Conservation (phyloP, 2,888 invertebrate genomes). For the Oscheius sp. region DNA sequence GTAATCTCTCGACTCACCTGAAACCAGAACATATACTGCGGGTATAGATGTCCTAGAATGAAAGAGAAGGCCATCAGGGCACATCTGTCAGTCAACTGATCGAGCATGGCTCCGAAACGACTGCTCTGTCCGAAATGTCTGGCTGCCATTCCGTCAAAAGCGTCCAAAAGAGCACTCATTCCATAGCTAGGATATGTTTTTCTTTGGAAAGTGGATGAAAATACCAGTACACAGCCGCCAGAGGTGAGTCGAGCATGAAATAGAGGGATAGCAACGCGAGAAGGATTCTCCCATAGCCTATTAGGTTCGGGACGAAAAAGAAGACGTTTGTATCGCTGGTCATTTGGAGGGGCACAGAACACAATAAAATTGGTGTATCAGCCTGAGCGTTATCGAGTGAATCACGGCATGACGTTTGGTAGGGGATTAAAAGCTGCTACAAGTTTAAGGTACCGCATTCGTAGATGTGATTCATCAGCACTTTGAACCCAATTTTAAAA, state of each 20-base stretch:
- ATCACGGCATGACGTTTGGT: too few species aligned
- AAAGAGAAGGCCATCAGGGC: conserved; percentile 93
- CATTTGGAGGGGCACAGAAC: too few species aligned
- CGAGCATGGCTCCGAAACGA: conserved; percentile 72
- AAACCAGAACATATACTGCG: conserved; percentile 84
- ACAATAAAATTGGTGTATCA: too few species aligned
- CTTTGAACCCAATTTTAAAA: too few species aligned
- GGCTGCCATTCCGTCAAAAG: conserved; percentile 93
- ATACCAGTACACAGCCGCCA: conserved; percentile 83
- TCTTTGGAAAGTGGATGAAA: too few species aligned
- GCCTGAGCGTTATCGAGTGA: too few species aligned
- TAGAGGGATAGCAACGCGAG: conserved; percentile 92
- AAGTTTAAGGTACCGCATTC: too few species aligned
- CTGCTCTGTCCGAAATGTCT: conserved; percentile 88
- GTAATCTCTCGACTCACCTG: conserved; percentile 39
- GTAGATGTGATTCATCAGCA: too few species aligned
- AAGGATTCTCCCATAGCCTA: conserved; percentile 90
- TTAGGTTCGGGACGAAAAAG: conserved; percentile 70
- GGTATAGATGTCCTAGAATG: conserved; percentile 91
- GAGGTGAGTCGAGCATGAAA: conserved; percentile 91
- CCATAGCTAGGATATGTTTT: conserved; percentile 79
- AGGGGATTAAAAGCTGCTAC: too few species aligned
- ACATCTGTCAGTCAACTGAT: conserved; percentile 87
- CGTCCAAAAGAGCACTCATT: conserved; percentile 90
- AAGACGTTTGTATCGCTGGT: conserved; percentile 55